Evolutionary conservation across 2,888 invertebrate genomes (phyloP).

Genomic region (Sesia apiformis): DNA sequence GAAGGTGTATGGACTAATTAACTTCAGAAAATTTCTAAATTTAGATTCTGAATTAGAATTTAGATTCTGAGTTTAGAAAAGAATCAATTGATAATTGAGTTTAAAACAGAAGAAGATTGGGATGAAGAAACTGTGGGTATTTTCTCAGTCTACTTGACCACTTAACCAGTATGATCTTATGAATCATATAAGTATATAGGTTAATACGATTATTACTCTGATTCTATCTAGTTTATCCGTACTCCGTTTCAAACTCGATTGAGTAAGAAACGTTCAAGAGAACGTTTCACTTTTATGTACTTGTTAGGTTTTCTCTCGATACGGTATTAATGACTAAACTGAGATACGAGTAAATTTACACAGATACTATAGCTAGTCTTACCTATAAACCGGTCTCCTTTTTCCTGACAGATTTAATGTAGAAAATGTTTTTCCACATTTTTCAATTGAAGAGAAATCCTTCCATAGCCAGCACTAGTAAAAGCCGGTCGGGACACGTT

Average conservation of each 20-base stretch:
- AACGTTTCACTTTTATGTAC: not conserved
- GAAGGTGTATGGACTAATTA: too few relatives aligned
- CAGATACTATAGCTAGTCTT: slow-evolving; percentile 12
- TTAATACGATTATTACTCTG: not conserved
- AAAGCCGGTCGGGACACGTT: slow-evolving; percentile 15
- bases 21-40: too few relatives aligned
- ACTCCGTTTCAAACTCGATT: not conserved
- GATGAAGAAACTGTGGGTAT: too few relatives aligned
- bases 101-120: too few relatives aligned
- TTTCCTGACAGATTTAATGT: slow-evolving; percentile 65
- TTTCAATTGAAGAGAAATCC: slow-evolving; percentile 37
- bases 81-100: too few relatives aligned
- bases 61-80: too few relatives aligned
- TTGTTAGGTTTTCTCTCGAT: not conserved
- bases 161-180: not conserved
- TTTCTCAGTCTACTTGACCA: not conserved
- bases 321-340: not conserved
- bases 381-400: slow-evolving; percentile 53
- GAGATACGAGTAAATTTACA: not conserved
- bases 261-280: not conserved
- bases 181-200: not conserved
- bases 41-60: too few relatives aligned
- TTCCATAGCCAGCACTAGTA: slow-evolving; percentile 30
- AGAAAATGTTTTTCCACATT: slow-evolving; percentile 61
- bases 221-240: not conserved